These are phyloP conservation scores for Elmis aenea DNA, from an alignment of 2,888 invertebrate genomes.

Conservation along the genomic window DNA sequence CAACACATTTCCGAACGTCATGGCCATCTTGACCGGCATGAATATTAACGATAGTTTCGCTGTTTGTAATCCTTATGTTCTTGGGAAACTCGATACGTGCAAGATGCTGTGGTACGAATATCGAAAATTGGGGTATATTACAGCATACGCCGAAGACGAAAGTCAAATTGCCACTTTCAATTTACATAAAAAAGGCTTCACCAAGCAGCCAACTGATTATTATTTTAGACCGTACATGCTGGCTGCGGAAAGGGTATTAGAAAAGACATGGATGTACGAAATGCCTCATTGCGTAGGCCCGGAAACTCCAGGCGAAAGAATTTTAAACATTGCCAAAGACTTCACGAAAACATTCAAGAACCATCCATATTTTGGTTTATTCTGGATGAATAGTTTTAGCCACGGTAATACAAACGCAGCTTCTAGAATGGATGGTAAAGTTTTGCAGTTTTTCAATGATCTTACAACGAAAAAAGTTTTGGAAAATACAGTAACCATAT, in stretches of 20 bases:
- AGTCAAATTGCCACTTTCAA: constrained; percentile 70
- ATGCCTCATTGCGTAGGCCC: constrained; percentile 54
- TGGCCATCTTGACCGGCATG: too few relatives aligned
- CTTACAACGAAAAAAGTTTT: constrained; percentile 56
- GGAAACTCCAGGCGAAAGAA: constrained; percentile 59
- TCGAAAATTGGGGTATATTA: too few relatives aligned
- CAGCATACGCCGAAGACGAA: constrained; percentile 77
- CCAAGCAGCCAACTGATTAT: too few relatives aligned
- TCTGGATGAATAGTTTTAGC: too few relatives aligned
- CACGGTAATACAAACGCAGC: too few relatives aligned
- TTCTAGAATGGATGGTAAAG: too few relatives aligned
- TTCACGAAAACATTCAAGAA: too few relatives aligned
- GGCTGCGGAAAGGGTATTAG: constrained; percentile 51
- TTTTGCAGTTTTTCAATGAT: constrained; percentile 57
- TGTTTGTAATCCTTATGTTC: constrained; percentile 49
- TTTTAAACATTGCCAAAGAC: constrained; percentile 65
- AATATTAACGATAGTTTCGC: constrained; percentile 45
- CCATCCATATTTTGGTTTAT: too few relatives aligned
- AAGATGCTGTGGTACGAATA: constrained; percentile 73
- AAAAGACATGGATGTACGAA: constrained; percentile 22
- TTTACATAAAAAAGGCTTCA: constrained; percentile 59
- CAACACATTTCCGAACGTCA: too few relatives aligned
- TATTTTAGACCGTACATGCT: too few relatives aligned
- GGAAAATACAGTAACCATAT: too few relatives aligned
- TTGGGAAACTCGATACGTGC: constrained; percentile 62